A percentile compares a stretch with the other conserved stretches of the same genome.
Conservation (phyloP, 2,888 invertebrate genomes). For the Lasioglossum oenotherae region DNA sequence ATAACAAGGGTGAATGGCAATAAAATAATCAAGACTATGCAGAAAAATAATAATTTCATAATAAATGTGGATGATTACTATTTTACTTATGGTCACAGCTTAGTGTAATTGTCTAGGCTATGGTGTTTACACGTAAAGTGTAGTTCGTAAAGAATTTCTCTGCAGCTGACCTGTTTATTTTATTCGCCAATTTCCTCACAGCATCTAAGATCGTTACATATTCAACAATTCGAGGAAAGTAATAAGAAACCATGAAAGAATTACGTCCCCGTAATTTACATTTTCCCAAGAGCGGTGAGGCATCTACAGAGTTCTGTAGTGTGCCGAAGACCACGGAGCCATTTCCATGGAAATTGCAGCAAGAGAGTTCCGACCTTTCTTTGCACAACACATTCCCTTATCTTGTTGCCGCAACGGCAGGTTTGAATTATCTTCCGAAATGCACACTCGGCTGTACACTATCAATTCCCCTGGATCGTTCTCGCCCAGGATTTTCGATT, state of each 20-base stretch:
- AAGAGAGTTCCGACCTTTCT: background rate
- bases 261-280: background rate
- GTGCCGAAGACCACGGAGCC: background rate
- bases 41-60: no score
- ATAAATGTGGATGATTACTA: no score
- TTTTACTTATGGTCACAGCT: background rate
- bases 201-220: background rate
- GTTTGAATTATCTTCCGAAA: background rate
- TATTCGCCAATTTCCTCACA: background rate
- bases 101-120: background rate
- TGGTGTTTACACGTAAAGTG: background rate
- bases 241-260: conserved; percentile 6
- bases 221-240: background rate
- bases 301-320: background rate
- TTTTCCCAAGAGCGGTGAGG: background rate
- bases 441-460: background rate
- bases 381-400: background rate
- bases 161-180: background rate
- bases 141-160: background rate
- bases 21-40: no score
- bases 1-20: no score
- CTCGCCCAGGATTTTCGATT: conserved; percentile 15
- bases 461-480: background rate
- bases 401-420: background rate
- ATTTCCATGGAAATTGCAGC: conserved; percentile 3